phyloP scores from a whole-genome alignment of 2,113 vertebrate genomes.

The Thomomys bottae region DNA sequence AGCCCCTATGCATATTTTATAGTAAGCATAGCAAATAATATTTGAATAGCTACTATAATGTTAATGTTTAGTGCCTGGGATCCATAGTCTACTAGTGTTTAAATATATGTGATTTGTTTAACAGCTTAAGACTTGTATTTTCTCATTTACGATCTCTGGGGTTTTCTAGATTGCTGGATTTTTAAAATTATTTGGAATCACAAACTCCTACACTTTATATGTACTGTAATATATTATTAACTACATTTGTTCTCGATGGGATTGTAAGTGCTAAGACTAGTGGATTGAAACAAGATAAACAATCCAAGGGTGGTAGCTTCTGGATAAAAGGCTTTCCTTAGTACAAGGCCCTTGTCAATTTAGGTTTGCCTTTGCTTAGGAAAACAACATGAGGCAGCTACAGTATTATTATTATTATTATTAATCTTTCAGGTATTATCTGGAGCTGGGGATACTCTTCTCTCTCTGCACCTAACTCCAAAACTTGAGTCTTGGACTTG shows the following conservation, averaged over 20 bases:
- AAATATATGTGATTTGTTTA: background rate
- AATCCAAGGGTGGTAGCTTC: background rate
- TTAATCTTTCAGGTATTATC: background rate
- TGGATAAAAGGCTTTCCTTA: background rate
- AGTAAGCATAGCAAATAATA: background rate
- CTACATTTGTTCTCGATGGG: background rate
- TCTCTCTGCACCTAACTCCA: background rate
- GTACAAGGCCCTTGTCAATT: conserved; percentile 5
- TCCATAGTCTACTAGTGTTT: conserved; percentile 11
- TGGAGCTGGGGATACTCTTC: conserved; percentile 37
- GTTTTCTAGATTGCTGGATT: background rate
- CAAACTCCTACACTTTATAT: background rate
- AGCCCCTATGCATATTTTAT: conserved; percentile 33
- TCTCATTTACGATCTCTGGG: background rate
- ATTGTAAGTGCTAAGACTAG: background rate
- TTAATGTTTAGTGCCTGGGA: conserved; percentile 26
- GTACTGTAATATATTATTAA: background rate
- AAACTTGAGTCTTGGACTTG: conserved; percentile 13
- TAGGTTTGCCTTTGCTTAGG: background rate
- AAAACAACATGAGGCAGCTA: background rate
- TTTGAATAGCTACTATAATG: background rate
- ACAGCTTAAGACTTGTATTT: background rate
- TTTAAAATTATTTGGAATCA: background rate
- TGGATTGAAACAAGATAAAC: background rate
- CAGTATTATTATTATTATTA: background rate